Conservation (phyloP, 2,797 vertebrate species). For the Gymnopithys bicolor region DNA sequence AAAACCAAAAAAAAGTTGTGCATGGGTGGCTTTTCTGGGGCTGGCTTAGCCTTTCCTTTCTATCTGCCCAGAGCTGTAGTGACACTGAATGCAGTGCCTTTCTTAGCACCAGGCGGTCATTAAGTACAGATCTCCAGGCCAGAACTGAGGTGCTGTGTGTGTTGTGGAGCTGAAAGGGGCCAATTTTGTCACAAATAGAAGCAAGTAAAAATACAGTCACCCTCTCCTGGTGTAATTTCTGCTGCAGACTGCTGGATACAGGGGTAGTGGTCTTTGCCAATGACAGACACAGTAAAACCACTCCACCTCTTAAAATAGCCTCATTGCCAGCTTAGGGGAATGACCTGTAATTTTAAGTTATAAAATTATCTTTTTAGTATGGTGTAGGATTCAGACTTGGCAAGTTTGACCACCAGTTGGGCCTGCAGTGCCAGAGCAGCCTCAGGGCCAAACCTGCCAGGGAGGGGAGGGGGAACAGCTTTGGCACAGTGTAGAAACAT, state of each 20-base stretch:
- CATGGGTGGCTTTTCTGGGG: background rate
- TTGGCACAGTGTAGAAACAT: background rate
- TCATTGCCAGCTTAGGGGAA: background rate
- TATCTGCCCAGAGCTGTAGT: background rate
- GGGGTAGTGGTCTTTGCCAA: background rate
- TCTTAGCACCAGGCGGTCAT: constrained; percentile 1
- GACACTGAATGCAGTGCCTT: background rate
- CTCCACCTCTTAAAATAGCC: background rate
- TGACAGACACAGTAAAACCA: constrained; percentile 2
- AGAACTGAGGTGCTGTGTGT: background rate
- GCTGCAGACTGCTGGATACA: constrained; percentile 1
- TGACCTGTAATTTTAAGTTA: constrained; percentile 9
- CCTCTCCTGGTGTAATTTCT: background rate
- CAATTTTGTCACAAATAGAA: constrained; percentile 49
- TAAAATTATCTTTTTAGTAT: background rate
- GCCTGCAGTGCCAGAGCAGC: fast-evolving
- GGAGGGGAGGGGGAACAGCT: background rate
- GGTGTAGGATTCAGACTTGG: background rate
- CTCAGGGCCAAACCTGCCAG: background rate
- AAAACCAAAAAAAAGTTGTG: background rate
- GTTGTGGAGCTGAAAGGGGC: background rate
- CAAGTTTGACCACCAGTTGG: background rate
- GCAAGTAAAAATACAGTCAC: background rate
- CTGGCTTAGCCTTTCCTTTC: background rate
- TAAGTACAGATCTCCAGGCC: background rate